Evolutionary conservation across 2,888 invertebrate species (phyloP).

Genomic region (Stictocephala bisonia): DNA sequence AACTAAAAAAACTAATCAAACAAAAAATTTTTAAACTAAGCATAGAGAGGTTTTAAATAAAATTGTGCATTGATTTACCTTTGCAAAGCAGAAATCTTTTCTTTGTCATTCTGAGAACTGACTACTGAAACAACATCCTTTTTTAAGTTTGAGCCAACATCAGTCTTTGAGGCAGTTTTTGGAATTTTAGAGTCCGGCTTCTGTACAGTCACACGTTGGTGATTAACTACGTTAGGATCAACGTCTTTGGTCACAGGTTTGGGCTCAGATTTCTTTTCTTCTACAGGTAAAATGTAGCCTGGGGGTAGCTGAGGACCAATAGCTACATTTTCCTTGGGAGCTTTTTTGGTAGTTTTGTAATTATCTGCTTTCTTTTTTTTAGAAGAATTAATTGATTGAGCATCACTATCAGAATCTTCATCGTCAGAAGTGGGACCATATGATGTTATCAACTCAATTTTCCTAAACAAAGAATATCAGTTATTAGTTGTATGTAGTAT

Average conservation of each 20-base stretch:
- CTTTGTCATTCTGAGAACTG: neutral
- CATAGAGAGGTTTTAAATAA: too few relatives aligned
- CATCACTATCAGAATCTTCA: conserved; percentile 60
- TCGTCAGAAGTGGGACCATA: conserved; percentile 66
- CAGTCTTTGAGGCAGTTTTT: too few relatives aligned
- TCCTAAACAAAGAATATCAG: conserved; percentile 64
- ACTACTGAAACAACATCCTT: too few relatives aligned
- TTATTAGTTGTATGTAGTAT: too few relatives aligned
- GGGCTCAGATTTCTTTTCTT: conserved; percentile 26
- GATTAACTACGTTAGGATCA: neutral
- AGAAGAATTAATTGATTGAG: conserved; percentile 35
- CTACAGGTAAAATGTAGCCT: conserved; percentile 1
- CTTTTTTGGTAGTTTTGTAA: conserved; percentile 14
- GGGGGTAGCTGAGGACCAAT: conserved; percentile 48
- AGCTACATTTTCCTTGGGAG: conserved; percentile 11
- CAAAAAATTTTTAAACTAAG: too few relatives aligned
- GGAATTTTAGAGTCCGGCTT: too few relatives aligned
- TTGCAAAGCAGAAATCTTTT: conserved; percentile 3
- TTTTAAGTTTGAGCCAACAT: too few relatives aligned
- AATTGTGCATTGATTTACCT: too few relatives aligned
- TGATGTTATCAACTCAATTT: conserved; percentile 71
- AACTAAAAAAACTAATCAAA: too few relatives aligned
- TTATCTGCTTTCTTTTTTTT: conserved; percentile 47
- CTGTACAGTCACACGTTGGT: too few relatives aligned
- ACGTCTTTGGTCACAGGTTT: neutral